These are phyloP conservation scores for Pelosia muscerda DNA, from an alignment of 2,888 invertebrate species.

Conservation along the genomic window DNA sequence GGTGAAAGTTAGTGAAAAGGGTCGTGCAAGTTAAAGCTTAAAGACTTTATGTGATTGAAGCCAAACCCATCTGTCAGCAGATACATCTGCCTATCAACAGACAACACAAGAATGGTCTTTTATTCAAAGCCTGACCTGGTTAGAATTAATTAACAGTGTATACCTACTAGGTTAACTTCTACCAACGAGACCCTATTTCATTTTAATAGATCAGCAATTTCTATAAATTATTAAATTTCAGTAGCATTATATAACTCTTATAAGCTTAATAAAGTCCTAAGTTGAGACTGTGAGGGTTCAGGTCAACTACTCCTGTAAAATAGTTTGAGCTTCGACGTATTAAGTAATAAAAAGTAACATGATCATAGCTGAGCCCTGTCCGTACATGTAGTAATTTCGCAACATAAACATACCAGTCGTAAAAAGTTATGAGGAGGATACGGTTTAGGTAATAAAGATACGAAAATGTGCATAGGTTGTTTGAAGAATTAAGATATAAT, in stretches of 20 bases:
- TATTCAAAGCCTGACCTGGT: no score
- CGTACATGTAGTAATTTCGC: constrained; percentile 35
- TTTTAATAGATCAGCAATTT: neutral
- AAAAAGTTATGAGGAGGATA: constrained; percentile 38
- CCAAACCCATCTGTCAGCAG: no score
- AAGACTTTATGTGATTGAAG: no score
- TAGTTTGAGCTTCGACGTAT: constrained; percentile 20
- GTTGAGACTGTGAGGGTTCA: constrained; percentile 13
- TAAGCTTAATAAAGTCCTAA: neutral
- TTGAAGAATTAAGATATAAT: constrained; percentile 24
- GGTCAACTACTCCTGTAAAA: constrained; percentile 9
- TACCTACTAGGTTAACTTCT: no score
- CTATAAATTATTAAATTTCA: neutral
- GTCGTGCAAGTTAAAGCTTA: no score
- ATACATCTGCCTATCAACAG: no score
- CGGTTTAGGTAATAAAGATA: constrained; percentile 37
- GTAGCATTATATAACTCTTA: neutral
- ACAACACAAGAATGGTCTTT: no score
- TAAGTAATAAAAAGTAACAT: constrained; percentile 39
- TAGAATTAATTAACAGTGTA: no score
- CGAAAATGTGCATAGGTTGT: constrained; percentile 32
- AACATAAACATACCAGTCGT: constrained; percentile 44
- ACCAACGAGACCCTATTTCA: no score
- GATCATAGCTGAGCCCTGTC: constrained; percentile 32
- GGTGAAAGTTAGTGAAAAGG: no score